These are phyloP conservation scores for Arctocebus calabarensis DNA, from an alignment of 2,797 vertebrate species.

Conservation along the genomic window DNA sequence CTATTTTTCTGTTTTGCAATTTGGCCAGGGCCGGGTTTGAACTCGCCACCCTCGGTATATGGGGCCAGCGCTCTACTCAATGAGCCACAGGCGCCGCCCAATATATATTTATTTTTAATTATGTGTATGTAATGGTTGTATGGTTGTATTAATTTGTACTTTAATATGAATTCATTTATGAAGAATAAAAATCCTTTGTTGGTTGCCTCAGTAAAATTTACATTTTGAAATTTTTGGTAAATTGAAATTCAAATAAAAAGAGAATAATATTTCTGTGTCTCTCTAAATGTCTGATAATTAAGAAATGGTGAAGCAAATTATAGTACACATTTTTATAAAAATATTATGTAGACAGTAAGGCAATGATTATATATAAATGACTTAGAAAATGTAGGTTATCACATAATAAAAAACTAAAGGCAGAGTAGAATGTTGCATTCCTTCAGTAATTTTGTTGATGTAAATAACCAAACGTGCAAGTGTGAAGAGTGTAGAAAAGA, in stretches of 20 bases:
- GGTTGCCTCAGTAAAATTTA: constrained; percentile 58
- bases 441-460: background rate
- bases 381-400: background rate
- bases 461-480: background rate
- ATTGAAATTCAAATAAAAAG: constrained; percentile 64
- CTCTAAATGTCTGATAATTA: constrained; percentile 45
- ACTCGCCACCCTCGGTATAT: no score
- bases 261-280: background rate
- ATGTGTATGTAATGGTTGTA: background rate
- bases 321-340: constrained; percentile 20
- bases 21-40: no score
- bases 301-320: constrained; percentile 39
- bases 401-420: constrained; percentile 21
- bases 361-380: constrained; percentile 55
- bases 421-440: background rate
- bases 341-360: background rate
- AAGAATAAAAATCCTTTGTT: background rate
- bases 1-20: no score
- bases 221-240: constrained; percentile 57
- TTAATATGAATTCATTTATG: background rate
- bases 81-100: no score
- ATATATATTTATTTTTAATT: background rate
- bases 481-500: background rate
- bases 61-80: no score
- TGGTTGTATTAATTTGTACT: constrained; percentile 57